Evolutionary conservation across 2,888 invertebrate genomes (phyloP).

Genomic region (Plebejus argus): DNA sequence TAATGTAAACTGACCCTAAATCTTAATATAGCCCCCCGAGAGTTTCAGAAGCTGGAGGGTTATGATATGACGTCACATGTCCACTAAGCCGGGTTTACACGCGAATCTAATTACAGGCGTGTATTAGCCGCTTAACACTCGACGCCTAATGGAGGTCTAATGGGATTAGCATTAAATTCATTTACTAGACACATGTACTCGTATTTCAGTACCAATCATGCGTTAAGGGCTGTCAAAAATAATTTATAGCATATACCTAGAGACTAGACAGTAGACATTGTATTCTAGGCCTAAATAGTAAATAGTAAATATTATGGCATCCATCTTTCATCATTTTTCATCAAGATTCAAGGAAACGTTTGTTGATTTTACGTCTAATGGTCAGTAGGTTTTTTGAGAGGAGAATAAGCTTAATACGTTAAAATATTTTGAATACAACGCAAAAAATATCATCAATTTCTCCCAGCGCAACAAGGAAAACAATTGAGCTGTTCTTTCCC

Average conservation of each 20-base stretch:
- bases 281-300: not conserved
- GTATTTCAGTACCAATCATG: slow-evolving; percentile 38
- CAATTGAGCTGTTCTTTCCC: too few species aligned
- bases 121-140: slow-evolving; percentile 20
- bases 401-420: too few species aligned
- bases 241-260: not conserved
- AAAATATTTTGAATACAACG: too few species aligned
- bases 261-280: not conserved
- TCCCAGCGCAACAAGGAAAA: too few species aligned
- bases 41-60: not conserved
- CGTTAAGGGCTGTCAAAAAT: slow-evolving; percentile 17
- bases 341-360: too few species aligned
- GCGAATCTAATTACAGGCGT: slow-evolving; percentile 11
- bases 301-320: too few species aligned
- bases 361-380: too few species aligned
- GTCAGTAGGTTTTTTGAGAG: too few species aligned
- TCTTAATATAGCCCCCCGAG: not conserved
- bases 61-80: slow-evolving; percentile 23
- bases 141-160: slow-evolving; percentile 38
- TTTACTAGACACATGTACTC: slow-evolving; percentile 38
- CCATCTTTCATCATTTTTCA: too few species aligned
- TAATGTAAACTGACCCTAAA: not conserved
- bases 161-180: slow-evolving; percentile 40
- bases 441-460: too few species aligned
- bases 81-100: not conserved